phyloP scores from a whole-genome alignment of 2,888 invertebrate species.

The Philonicus albiceps region DNA sequence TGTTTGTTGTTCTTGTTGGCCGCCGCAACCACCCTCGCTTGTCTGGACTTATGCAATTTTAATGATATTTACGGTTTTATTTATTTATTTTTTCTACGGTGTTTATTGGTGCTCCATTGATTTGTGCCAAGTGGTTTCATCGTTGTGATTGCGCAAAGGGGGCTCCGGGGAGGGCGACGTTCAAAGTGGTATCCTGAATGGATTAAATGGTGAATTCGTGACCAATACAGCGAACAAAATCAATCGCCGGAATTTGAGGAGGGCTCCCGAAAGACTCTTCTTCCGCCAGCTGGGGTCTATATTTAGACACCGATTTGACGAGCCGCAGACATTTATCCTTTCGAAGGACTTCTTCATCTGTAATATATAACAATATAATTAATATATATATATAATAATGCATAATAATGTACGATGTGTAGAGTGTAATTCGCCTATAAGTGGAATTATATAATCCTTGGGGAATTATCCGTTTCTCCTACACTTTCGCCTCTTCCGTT shows the following conservation, averaged over 20 bases:
- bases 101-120: conserved; percentile 5
- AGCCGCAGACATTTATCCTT: background rate
- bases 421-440: background rate
- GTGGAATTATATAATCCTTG: conserved; percentile 22
- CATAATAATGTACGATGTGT: background rate
- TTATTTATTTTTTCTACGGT: background rate
- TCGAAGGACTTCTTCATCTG: background rate
- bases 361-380: background rate
- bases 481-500: background rate
- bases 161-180: background rate
- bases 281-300: background rate
- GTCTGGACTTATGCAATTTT: conserved; percentile 16
- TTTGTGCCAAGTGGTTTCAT: background rate
- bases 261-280: background rate
- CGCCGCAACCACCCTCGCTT: background rate
- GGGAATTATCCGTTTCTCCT: conserved; percentile 7
- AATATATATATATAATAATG: too few species aligned
- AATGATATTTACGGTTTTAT: background rate
- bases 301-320: background rate
- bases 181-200: background rate
- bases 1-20: too few species aligned
- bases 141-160: background rate
- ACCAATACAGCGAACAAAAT: background rate
- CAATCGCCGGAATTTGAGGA: background rate
- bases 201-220: background rate